A percentile compares a stretch with the other conserved stretches of the same genome.
These are phyloP conservation scores for Arion vulgaris DNA, from an alignment of 1,140 invertebrate genomes.

Conservation along the genomic window DNA sequence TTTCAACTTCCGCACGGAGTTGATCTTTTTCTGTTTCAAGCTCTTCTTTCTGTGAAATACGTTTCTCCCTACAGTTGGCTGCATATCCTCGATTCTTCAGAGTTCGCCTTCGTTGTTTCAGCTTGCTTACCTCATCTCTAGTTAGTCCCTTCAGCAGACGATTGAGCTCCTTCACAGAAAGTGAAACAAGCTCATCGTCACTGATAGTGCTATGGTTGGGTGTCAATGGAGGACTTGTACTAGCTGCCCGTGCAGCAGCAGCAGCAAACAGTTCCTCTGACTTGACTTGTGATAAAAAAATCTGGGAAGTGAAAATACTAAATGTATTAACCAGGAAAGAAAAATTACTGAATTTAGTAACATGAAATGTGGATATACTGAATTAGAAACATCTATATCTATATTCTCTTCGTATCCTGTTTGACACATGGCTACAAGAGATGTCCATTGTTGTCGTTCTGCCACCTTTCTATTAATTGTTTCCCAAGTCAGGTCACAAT, in stretches of 20 bases:
- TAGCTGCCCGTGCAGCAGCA: slow-evolving; percentile 24
- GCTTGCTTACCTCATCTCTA: slow-evolving; percentile 87
- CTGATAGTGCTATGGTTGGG: slow-evolving; percentile 35
- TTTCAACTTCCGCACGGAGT: slow-evolving; percentile 62
- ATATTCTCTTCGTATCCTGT: too few relatives aligned
- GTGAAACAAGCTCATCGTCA: slow-evolving; percentile 90
- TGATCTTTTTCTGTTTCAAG: slow-evolving; percentile 83
- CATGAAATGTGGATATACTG: too few relatives aligned
- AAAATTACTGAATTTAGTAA: background rate
- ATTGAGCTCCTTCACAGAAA: slow-evolving; percentile 97
- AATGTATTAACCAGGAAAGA: too few relatives aligned
- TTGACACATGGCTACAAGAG: too few relatives aligned
- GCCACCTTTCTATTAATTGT: too few relatives aligned
- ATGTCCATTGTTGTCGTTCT: too few relatives aligned
- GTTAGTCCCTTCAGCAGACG: slow-evolving; percentile 92
- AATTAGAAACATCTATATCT: too few relatives aligned
- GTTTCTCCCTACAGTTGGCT: slow-evolving; percentile 88
- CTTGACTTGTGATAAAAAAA: slow-evolving; percentile 67
- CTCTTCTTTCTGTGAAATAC: slow-evolving; percentile 70
- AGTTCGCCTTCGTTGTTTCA: slow-evolving; percentile 97
- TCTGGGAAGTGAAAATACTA: slow-evolving; percentile 54
- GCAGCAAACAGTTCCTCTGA: slow-evolving; percentile 50
- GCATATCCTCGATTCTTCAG: slow-evolving; percentile 99
- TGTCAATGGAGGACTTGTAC: background rate
- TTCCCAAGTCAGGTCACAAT: too few relatives aligned